Percentiles rank a stretch among this genome's conserved stretches.
phyloP scores from a whole-genome alignment of 2,797 vertebrate genomes.

The Phrynocephalus vlangalii region DNA sequence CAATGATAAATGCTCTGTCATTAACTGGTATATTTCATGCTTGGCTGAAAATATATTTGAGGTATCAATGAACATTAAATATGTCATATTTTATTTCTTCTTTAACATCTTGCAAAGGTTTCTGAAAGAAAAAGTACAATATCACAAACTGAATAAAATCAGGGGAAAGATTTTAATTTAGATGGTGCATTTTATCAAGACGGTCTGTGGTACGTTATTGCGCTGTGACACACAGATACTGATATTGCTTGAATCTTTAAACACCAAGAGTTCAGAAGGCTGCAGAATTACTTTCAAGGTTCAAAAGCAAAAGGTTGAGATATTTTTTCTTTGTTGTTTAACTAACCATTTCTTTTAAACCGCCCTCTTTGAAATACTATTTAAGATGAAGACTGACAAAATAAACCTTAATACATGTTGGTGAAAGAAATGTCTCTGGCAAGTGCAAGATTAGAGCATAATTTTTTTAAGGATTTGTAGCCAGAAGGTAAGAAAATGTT shows the following conservation, averaged over 20 bases:
- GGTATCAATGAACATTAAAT: background rate
- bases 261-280: background rate
- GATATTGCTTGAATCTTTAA: conserved; percentile 3
- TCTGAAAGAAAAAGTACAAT: conserved; percentile 11
- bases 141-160: conserved; percentile 18
- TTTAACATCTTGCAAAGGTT: background rate
- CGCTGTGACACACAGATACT: background rate
- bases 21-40: conserved; percentile 2
- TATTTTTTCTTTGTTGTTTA: background rate
- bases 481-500: background rate
- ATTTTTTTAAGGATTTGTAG: background rate
- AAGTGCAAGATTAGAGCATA: background rate
- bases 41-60: background rate
- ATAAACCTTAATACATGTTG: background rate
- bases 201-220: background rate
- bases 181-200: conserved; percentile 10
- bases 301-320: background rate
- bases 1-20: background rate
- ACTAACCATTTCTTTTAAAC: background rate
- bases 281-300: background rate
- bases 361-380: background rate
- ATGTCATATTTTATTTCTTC: conserved; percentile 5
- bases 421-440: background rate
- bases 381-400: background rate
- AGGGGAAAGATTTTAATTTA: conserved; percentile 20